These are phyloP conservation scores for Australoheros facetus DNA, from an alignment of 2,797 vertebrate genomes.

Conservation along the genomic window DNA sequence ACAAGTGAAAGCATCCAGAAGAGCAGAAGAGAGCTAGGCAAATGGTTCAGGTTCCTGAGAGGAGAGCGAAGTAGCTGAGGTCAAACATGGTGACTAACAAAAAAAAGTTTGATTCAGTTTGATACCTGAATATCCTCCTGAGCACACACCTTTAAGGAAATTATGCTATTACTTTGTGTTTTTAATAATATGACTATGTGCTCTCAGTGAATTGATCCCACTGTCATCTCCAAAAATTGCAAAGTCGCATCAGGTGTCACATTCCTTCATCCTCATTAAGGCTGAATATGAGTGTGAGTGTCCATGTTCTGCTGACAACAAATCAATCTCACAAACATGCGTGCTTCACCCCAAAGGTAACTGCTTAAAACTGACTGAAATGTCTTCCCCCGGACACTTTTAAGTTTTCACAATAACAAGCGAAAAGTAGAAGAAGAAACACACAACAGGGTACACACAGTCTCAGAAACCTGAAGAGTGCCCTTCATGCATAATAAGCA, in stretches of 20 bases:
- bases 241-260: not conserved
- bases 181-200: not conserved
- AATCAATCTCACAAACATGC: not conserved
- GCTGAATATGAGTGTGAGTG: not conserved
- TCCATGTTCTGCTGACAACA: not conserved
- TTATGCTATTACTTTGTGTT: not conserved
- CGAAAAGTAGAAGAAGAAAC: not conserved
- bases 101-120: not conserved
- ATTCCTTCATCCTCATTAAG: not conserved
- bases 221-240: not conserved
- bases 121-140: not conserved
- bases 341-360: not conserved
- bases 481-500: not conserved
- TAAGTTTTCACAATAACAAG: not conserved
- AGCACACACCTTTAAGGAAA: not conserved
- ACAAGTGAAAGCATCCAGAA: constrained; percentile 22
- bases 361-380: not conserved
- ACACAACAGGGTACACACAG: not conserved
- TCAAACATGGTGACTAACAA: not conserved
- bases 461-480: not conserved
- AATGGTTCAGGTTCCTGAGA: not conserved
- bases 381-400: not conserved
- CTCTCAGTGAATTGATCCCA: not conserved
- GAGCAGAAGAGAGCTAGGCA: not conserved
- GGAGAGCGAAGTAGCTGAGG: not conserved